Conservation (phyloP, 2,888 invertebrate genomes). For the Agrilus biguttatus region DNA sequence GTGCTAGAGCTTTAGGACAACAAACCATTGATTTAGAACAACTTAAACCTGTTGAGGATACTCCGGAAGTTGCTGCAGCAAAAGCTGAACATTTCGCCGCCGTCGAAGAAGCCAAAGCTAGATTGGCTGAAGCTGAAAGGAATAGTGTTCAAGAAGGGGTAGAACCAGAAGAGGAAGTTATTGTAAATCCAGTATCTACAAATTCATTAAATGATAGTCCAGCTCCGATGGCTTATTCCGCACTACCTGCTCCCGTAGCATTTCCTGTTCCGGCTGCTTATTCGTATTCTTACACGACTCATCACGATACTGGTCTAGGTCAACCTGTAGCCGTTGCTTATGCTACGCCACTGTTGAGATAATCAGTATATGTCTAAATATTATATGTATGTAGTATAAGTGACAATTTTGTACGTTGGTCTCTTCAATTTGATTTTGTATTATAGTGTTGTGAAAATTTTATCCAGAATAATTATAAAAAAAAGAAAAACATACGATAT, state of each 20-base stretch:
- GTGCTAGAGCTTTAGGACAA: slow-evolving; percentile 20
- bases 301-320: neutral
- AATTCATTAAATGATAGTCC: slow-evolving; percentile 2
- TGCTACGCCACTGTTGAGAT: too few species aligned
- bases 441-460: too few species aligned
- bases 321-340: too few species aligned
- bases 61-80: slow-evolving; percentile 33
- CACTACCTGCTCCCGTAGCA: neutral
- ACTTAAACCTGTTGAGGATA: slow-evolving; percentile 27
- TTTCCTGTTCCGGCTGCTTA: neutral
- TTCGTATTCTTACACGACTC: slow-evolving; percentile 1
- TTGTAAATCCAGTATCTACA: neutral
- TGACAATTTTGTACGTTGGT: too few species aligned
- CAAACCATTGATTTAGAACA: slow-evolving; percentile 16
- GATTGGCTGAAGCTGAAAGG: slow-evolving; percentile 7
- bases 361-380: too few species aligned
- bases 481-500: too few species aligned
- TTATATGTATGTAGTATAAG: too few species aligned
- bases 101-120: slow-evolving; percentile 24
- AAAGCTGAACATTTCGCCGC: slow-evolving; percentile 29
- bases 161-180: slow-evolving; percentile 1
- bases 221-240: neutral
- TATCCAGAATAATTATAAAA: too few species aligned
- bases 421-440: too few species aligned
- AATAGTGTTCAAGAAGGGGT: neutral